Evolutionary conservation across 2,888 invertebrate species (phyloP), one percentile per base, ranked within the genome.

Genomic region (Pristionchus arcanus): DNA sequence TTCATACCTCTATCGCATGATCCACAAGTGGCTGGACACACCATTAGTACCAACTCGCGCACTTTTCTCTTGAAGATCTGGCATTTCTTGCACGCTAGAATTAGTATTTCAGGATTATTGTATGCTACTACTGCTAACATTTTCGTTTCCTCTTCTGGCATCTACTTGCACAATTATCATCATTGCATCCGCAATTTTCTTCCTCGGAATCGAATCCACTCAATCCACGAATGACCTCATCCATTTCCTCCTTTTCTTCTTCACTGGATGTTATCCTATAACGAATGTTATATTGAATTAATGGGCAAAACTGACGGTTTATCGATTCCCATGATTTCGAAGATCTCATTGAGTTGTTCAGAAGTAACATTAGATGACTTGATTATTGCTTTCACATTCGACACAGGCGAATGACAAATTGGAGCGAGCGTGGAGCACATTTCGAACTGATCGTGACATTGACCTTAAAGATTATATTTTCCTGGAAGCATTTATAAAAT

Each of bases 1-100:
- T 34, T 49, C 19, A 19, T 15, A 88, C 87, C 87, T 74, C 28
- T 21, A 63, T 74, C 55, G 87, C 87, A 88, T 25, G 87, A 74
- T 49, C 55, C 55, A 63, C 87, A 88, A 28, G 87, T 88, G 3
- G 31, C 55, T 9, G 87, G 87, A 31, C 87, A 88, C n/a, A 88
- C 34, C 87, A 88, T 71, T 21, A 34, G 7, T 1, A 88, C 87
- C 3, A 88, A 28, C 25, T 88, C 71, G 31, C 42, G 87, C 28
- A 88, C 53, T 42, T 88, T 88, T 9, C 87, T 37, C 74, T 88
- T 88, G 74, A 88, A 88, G 28, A 88, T 88, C 71, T 49, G 53
- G 66, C 87, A 88, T 28, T 55, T 68, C 55, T 74, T 88, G 74
- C 87, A 88, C 2, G 87, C 87, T 88, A 74, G 5, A 88, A 74